phyloP scores from a whole-genome alignment of 2,888 invertebrate species.

The Drosophila macrothrix region DNA sequence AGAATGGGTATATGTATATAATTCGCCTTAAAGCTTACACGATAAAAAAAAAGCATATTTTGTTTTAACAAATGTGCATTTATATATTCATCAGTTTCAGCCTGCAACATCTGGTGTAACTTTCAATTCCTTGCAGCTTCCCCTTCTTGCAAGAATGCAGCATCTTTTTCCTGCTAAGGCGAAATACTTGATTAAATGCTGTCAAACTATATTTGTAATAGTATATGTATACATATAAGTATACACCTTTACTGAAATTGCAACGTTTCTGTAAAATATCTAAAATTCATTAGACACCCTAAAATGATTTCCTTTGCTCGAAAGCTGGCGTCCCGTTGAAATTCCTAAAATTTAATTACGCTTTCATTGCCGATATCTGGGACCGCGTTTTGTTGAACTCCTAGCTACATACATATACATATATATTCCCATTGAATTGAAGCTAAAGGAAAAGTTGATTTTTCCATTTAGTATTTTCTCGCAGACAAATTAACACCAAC shows the following conservation, averaged over 20 bases:
- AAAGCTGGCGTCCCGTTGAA: slow-evolving; percentile 12
- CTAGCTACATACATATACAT: not conserved
- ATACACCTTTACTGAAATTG: not conserved
- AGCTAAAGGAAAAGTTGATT: slow-evolving; percentile 68
- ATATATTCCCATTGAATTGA: slow-evolving; percentile 48
- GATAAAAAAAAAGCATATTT: not conserved
- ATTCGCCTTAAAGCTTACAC: no score
- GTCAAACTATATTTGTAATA: not conserved
- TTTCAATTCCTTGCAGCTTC: not conserved
- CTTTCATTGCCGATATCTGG: slow-evolving; percentile 51
- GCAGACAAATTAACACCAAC: slow-evolving; percentile 76
- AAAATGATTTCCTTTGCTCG: not conserved
- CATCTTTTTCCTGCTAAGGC: not conserved
- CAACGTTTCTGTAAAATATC: not conserved
- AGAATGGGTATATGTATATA: not conserved
- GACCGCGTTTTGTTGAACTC: slow-evolving; percentile 5
- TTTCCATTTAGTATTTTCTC: slow-evolving; percentile 68
- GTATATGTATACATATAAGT: not conserved
- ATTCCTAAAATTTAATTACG: slow-evolving; percentile 69
- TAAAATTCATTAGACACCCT: not conserved
- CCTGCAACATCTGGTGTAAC: not conserved
- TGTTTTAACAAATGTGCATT: not conserved
- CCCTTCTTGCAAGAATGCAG: no score
- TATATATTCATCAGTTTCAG: not conserved
- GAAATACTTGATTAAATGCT: not conserved